Conservation (phyloP, 2,888 invertebrate species). For the Cybosia mesomella region DNA sequence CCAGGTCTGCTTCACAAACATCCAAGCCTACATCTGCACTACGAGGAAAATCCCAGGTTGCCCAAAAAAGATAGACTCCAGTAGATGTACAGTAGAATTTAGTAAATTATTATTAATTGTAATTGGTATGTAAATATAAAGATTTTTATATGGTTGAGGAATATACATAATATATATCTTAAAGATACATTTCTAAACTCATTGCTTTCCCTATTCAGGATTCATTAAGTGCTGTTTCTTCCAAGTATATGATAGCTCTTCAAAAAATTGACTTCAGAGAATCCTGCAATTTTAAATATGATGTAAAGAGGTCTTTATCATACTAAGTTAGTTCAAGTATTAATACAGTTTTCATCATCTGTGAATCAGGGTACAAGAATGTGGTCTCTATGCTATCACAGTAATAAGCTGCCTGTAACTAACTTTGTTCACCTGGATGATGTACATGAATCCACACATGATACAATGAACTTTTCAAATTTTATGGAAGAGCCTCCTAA, state of each 20-base stretch:
- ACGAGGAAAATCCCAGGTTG: slow-evolving; percentile 70
- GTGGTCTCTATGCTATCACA: slow-evolving; percentile 83
- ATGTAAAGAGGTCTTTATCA: slow-evolving; percentile 59
- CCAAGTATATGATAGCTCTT: slow-evolving; percentile 68
- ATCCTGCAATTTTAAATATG: slow-evolving; percentile 61
- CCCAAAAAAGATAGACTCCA: slow-evolving; percentile 61
- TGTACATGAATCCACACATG: slow-evolving; percentile 46
- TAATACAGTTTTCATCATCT: slow-evolving; percentile 62
- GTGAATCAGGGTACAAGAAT: slow-evolving; percentile 74
- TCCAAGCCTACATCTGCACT: slow-evolving; percentile 60
- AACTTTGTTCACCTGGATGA: slow-evolving; percentile 78
- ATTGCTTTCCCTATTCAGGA: slow-evolving; percentile 65
- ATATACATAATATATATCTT: slow-evolving; percentile 39
- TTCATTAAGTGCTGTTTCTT: slow-evolving; percentile 60
- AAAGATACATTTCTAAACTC: slow-evolving; percentile 40
- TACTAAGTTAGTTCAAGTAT: slow-evolving; percentile 59
- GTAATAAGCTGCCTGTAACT: slow-evolving; percentile 72
- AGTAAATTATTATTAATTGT: slow-evolving; percentile 40
- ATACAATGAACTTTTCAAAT: slow-evolving; percentile 40
- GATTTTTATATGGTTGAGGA: slow-evolving; percentile 38
- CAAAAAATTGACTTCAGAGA: slow-evolving; percentile 77
- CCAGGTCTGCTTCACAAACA: slow-evolving; percentile 57
- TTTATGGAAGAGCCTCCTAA: slow-evolving; percentile 59
- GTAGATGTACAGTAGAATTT: slow-evolving; percentile 27
- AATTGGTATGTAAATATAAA: slow-evolving; percentile 32